Evolutionary conservation across 2,797 vertebrate species (phyloP).

Genomic region (Rhynchotus rufescens): DNA sequence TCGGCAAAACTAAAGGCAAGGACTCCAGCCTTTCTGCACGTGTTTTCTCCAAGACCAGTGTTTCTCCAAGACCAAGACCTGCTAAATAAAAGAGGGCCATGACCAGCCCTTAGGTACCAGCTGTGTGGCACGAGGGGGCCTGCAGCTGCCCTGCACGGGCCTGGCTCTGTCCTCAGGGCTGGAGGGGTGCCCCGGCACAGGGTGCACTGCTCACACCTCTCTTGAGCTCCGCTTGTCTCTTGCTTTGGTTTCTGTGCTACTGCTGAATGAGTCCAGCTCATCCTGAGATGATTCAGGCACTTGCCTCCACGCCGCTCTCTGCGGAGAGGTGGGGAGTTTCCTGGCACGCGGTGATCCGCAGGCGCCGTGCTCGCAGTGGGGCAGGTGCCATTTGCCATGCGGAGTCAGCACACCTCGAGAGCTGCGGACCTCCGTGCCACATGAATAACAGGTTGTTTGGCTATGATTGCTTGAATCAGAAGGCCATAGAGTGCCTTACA

Average conservation of each 20-base stretch:
- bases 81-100: not conserved
- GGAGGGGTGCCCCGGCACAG: not conserved
- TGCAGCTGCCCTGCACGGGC: not conserved
- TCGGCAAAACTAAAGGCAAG: not conserved
- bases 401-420: not conserved
- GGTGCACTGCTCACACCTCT: fast-evolving
- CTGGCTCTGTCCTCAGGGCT: not conserved
- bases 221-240: no score
- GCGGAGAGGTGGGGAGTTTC: not conserved
- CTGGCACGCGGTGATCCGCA: not conserved
- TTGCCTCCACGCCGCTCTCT: not conserved
- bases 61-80: no score
- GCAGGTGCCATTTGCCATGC: not conserved
- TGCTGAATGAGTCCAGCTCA: fast-evolving
- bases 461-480: not conserved
- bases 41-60: not conserved
- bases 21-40: not conserved
- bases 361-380: not conserved
- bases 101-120: not conserved
- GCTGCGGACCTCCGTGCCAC: fast-evolving
- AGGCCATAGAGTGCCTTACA: not conserved
- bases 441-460: not conserved
- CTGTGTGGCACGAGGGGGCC: fast-evolving
- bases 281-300: not conserved
- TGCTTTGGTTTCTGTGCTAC: not conserved